Base-by-base conservation (phyloP, 2,797 vertebrate species). In the Serranus cabrilla region DNA sequence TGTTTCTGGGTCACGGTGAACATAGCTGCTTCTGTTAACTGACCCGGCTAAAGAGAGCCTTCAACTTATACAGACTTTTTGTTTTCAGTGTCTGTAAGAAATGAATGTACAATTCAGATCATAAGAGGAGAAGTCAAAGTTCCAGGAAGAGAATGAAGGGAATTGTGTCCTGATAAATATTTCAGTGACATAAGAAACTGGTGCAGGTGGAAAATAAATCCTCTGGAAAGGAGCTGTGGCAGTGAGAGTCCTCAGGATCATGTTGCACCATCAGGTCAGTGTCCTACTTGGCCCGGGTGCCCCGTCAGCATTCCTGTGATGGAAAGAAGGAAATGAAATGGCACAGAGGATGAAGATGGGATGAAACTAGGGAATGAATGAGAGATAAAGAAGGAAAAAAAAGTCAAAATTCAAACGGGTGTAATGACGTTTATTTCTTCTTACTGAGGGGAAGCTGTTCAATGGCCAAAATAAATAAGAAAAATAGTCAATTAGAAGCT, bases 141-240 rank as follows among this genome's bases (percentile, higher is more conserved):
- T 34, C 34, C 8, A 27, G 18, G 17, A 55, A 63, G 34, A 66
- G 7, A 57, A 3, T 12, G 21, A 42, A 45, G 7, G 12, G 18
- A 58, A 6, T 27, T 31, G 18, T 23, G 13, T 37, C 11, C 25
- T n/a, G 17, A 18, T 23, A 17, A 60, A 20, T 18, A 17, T 45
- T 39, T 23, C 46, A 17, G n/a, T 55, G 37, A 66, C 31, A 40
- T 31, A 23, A 21, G 31, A 55, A 42, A 31, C 9, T 27, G 31
- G 11, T 34, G 46, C 45, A 70, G 39, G 64, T 61, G 73, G 51
- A 76, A 85, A 76, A 64, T 13, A 21, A 73, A 70, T 49, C 39
- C 17, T 20, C 45, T 7, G 14, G 10, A n/a, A 51, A 47, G 51
- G 42, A 80, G 57, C 21, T 45, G 18, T 14, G 52, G n/a, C 27